Evolutionary conservation across 2,113 vertebrate species (phyloP).

Genomic region (Peucedramus taeniatus): DNA sequence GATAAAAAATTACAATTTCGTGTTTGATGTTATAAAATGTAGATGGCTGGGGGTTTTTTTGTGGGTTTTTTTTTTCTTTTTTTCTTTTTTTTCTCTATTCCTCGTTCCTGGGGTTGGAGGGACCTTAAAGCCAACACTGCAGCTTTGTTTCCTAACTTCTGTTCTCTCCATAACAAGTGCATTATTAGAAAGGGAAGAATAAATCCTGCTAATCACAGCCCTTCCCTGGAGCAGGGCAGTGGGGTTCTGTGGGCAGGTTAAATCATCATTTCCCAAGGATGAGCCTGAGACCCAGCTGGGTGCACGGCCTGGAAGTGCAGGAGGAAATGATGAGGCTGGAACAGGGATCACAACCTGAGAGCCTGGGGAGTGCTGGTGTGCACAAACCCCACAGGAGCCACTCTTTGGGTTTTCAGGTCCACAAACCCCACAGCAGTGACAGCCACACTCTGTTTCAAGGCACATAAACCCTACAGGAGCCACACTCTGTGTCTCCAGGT

Average conservation of each 20-base stretch:
- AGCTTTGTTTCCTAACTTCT: background rate
- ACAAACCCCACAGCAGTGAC: background rate
- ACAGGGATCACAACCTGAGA: background rate
- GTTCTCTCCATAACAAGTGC: background rate
- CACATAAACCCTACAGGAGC: background rate
- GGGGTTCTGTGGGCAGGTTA: background rate
- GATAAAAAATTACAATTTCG: background rate
- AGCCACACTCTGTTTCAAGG: background rate
- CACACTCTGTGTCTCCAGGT: background rate
- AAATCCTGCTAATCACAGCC: background rate
- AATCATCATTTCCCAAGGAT: background rate
- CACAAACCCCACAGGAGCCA: too few relatives aligned
- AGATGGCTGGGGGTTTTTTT: too few relatives aligned
- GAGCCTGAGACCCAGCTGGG: background rate
- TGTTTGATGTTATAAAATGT: background rate
- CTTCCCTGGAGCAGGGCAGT: background rate
- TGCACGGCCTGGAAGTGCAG: slow-evolving; percentile 2
- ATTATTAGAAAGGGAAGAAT: background rate
- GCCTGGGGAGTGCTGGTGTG: background rate
- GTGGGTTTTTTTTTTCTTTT: too few relatives aligned
- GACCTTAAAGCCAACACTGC: too few relatives aligned
- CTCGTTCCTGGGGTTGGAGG: background rate
- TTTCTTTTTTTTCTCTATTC: background rate
- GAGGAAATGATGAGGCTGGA: background rate
- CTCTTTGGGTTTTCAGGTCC: too few relatives aligned